These are phyloP conservation scores for Drosophila melanica DNA, from an alignment of 1,140 invertebrate genomes.

Conservation along the genomic window DNA sequence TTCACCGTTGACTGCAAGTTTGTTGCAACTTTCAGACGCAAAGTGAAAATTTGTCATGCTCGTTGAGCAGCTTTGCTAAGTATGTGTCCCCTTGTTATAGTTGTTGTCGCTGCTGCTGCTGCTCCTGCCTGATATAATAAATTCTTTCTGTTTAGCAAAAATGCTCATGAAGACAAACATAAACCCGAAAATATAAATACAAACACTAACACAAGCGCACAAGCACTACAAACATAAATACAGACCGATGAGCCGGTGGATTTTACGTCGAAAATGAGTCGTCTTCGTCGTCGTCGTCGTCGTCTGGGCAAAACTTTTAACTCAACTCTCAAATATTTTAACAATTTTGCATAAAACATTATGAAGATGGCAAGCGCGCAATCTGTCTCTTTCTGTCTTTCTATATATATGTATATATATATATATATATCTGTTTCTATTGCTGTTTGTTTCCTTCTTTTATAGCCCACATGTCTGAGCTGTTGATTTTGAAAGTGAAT, in stretches of 20 bases:
- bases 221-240: slow-evolving; percentile 68
- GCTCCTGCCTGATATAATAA: slow-evolving; percentile 66
- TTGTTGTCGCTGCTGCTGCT: slow-evolving; percentile 8
- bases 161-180: slow-evolving; percentile 65
- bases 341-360: slow-evolving; percentile 81
- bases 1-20: slow-evolving; percentile 71
- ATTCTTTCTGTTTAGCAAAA: slow-evolving; percentile 76
- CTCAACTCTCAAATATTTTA: slow-evolving; percentile 78
- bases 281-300: slow-evolving; percentile 13
- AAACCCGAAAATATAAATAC: slow-evolving; percentile 47
- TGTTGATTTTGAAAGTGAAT: slow-evolving; percentile 59
- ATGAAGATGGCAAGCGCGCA: slow-evolving; percentile 48
- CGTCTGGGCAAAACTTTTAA: slow-evolving; percentile 70
- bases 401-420: not conserved
- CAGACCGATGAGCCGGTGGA: slow-evolving; percentile 39
- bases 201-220: slow-evolving; percentile 30
- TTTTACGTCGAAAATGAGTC: slow-evolving; percentile 34
- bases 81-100: slow-evolving; percentile 26
- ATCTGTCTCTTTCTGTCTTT: not conserved
- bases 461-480: slow-evolving; percentile 35
- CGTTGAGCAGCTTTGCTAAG: slow-evolving; percentile 61
- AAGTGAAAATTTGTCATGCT: slow-evolving; percentile 81
- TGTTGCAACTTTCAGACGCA: slow-evolving; percentile 74
- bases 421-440: slow-evolving; percentile 11
- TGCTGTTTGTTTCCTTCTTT: too few species aligned